phyloP scores from a whole-genome alignment of 1,140 invertebrate species.

The Drosophila mayri region DNA sequence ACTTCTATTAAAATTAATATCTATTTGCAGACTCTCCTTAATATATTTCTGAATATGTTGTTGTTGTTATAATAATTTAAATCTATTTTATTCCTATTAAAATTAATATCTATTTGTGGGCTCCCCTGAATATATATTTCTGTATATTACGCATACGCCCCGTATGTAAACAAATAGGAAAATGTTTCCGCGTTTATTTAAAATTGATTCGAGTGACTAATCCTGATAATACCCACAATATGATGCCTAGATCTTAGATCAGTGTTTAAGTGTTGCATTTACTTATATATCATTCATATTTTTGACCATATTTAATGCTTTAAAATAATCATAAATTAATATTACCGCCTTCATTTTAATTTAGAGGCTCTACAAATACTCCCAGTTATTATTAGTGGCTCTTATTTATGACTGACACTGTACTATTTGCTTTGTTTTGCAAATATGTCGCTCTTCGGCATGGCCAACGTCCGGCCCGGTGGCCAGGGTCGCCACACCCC shows the following conservation, averaged over 20 bases:
- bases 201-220: conserved; percentile 2
- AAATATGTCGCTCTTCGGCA: conserved; percentile 36
- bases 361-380: neutral
- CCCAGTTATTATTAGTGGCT: neutral
- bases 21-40: neutral
- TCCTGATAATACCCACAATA: too few relatives aligned
- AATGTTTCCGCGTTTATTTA: neutral
- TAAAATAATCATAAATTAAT: neutral
- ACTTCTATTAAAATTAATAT: neutral
- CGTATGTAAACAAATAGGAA: neutral
- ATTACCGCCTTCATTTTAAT: too few relatives aligned
- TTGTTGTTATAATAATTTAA: neutral
- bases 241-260: too few relatives aligned
- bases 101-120: neutral
- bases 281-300: too few relatives aligned
- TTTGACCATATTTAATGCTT: too few relatives aligned
- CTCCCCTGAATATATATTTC: neutral
- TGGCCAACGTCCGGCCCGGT: conserved; percentile 43
- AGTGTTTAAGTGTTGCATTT: too few relatives aligned
- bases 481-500: conserved; percentile 47
- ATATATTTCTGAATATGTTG: neutral
- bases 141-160: conserved; percentile 10
- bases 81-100: neutral
- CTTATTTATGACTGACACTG: conserved; percentile 13
- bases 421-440: conserved; percentile 18